Base-by-base conservation (phyloP, 2,797 vertebrate genomes). In the Macropodus opercularis region DNA sequence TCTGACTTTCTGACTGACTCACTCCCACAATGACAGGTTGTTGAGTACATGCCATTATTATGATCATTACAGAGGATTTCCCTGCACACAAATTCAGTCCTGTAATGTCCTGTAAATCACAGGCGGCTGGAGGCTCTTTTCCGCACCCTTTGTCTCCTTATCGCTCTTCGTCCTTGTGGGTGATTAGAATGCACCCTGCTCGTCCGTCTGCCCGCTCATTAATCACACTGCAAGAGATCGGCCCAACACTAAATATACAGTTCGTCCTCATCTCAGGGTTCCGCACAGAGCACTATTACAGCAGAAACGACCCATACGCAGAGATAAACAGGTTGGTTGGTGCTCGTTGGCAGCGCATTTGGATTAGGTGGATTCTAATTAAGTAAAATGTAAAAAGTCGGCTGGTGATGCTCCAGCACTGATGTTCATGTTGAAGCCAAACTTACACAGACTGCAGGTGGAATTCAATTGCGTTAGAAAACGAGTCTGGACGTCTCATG, bases 211-310 rank as follows among this genome's bases (percentile, higher is more conserved):
- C 77, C 52, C 41, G 63, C 81, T 83, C 82, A 83, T 86, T 84
- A 87, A 88, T 87, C 86, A 85, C 79, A 69, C 81, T 60, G 81
- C 51, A 5, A 86, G 83, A 65, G 77, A 69, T 69, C 50, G 59
- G 63, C 60, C 55, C 41, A 57, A 60, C 77, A 61, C 87, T 88
- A 81, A 88, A 86, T 77, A 83, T 86, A 89, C 87, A 88, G 88
- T 86, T 86, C 85, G 81, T 83, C 68, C 85, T 85, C 83, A 56
- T 83, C 84, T 78, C 69, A 78, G 84, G 82, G 71, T 77, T 72
- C 61, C 44, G 57, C 65, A 65, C 75, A 83, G 80, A 84, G 55
- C 77, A 76, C 76, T 59, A 68, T 67, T 67, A 61, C 83, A 80
- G 81, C 81, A 84, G 68, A 77, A 85, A 84, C 51, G 77, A 81